Evolutionary conservation across 2,888 invertebrate genomes (phyloP).

Genomic region (Pammene fasciana): DNA sequence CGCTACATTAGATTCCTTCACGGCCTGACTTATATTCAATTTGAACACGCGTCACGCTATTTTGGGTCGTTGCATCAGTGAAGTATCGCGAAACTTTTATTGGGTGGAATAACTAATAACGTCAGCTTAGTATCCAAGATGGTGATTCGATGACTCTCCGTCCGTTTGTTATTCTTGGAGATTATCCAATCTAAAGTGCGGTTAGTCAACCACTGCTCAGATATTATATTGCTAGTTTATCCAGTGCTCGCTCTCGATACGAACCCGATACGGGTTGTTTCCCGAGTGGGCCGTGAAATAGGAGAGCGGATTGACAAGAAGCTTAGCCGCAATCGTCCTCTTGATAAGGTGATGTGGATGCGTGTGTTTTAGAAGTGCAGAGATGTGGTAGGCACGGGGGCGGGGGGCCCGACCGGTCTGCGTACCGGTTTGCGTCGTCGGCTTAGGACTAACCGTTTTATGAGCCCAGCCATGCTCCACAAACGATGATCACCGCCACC

Average conservation of each 20-base stretch:
- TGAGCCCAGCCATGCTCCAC: constrained; percentile 79
- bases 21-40: constrained; percentile 58
- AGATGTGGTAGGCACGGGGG: constrained; percentile 58
- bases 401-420: constrained; percentile 70
- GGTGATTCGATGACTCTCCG: constrained; percentile 11
- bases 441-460: constrained; percentile 80
- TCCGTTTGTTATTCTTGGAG: constrained; percentile 38
- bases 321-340: constrained; percentile 70
- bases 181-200: constrained; percentile 63
- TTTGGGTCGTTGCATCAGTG: constrained; percentile 63
- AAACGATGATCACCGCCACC: constrained; percentile 65
- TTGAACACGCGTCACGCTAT: constrained; percentile 62
- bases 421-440: constrained; percentile 78
- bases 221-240: constrained; percentile 69
- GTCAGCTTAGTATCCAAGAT: neutral
- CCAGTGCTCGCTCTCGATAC: constrained; percentile 61
- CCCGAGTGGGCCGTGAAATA: constrained; percentile 68
- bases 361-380: constrained; percentile 76
- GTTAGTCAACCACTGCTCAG: constrained; percentile 63
- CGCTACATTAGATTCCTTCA: constrained; percentile 75
- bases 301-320: constrained; percentile 71
- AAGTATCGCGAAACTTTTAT: constrained; percentile 35
- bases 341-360: constrained; percentile 78
- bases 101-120: constrained; percentile 5
- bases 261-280: constrained; percentile 68